Evolutionary conservation across 2,797 vertebrate genomes (phyloP).

Genomic region (Chiloscyllium punctatum): DNA sequence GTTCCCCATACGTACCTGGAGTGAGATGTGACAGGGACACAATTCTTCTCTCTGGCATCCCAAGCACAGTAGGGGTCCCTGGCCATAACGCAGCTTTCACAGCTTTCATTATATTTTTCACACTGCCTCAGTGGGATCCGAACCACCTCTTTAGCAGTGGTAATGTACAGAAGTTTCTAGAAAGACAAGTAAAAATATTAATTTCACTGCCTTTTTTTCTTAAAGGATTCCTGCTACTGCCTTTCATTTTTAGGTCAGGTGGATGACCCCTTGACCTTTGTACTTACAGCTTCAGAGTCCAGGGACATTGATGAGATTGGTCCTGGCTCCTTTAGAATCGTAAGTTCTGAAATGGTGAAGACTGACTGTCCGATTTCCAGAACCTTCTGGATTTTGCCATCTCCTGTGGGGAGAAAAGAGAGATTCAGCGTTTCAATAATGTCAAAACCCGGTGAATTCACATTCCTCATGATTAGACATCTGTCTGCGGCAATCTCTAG

Average conservation of each 20-base stretch:
- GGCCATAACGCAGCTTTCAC: slow-evolving; percentile 61
- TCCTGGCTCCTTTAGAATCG: slow-evolving; percentile 46
- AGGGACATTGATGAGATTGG: slow-evolving; percentile 60
- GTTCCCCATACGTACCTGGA: background rate
- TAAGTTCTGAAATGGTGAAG: slow-evolving; percentile 65
- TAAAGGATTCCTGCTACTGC: background rate
- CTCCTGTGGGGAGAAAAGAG: slow-evolving; percentile 47
- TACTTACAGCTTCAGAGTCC: slow-evolving; percentile 56
- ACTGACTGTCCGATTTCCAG: slow-evolving; percentile 54
- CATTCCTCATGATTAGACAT: background rate
- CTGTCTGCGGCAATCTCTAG: too few species aligned
- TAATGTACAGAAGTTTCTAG: slow-evolving; percentile 62
- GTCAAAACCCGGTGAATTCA: background rate
- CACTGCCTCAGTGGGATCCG: slow-evolving; percentile 59
- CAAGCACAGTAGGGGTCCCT: slow-evolving; percentile 68
- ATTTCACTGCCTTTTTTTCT: background rate
- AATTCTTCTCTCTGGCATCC: slow-evolving; percentile 41
- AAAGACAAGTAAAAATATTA: background rate
- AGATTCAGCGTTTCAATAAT: background rate
- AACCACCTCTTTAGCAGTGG: slow-evolving; percentile 54
- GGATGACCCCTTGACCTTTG: background rate
- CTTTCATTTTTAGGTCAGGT: background rate
- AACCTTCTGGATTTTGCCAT: slow-evolving; percentile 62
- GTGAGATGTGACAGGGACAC: background rate
- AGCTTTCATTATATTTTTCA: slow-evolving; percentile 54